Conservation (phyloP, 2,888 invertebrate genomes). For the Junonia oenone region DNA sequence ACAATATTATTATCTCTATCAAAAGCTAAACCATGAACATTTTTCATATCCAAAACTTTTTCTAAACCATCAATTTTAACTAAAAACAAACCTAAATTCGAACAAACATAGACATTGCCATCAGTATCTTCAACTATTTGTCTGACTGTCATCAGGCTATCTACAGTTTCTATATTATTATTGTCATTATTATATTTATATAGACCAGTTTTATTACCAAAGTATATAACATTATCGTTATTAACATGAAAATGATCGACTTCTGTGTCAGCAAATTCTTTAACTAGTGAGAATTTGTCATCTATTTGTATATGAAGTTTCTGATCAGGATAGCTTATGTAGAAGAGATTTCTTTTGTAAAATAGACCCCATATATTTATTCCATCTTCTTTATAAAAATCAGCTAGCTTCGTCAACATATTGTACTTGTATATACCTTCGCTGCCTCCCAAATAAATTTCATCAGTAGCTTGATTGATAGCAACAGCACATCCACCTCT, state of each 20-base stretch:
- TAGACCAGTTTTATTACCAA: conserved; percentile 52
- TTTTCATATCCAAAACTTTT: conserved; percentile 43
- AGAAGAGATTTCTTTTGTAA: conserved; percentile 50
- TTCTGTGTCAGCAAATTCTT: conserved; percentile 52
- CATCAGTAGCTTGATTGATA: conserved; percentile 48
- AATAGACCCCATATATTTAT: conserved; percentile 56
- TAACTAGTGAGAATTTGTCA: conserved; percentile 47
- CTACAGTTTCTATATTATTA: conserved; percentile 35
- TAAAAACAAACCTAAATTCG: conserved; percentile 47
- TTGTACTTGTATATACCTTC: conserved; percentile 61
- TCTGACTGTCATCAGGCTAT: conserved; percentile 45
- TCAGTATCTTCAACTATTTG: conserved; percentile 56
- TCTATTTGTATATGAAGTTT: conserved; percentile 49
- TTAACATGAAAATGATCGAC: conserved; percentile 51
- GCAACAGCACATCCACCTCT: conserved; percentile 54
- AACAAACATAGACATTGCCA: conserved; percentile 47
- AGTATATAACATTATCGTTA: conserved; percentile 41
- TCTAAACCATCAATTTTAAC: conserved; percentile 33
- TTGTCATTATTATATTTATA: conserved; percentile 45
- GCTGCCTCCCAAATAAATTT: conserved; percentile 55
- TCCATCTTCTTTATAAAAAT: conserved; percentile 49
- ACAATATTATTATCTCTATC: conserved; percentile 55
- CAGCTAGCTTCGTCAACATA: conserved; percentile 48
- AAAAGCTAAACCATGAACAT: conserved; percentile 50
- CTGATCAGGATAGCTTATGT: conserved; percentile 57